A percentile compares a stretch with the other conserved stretches of the same genome.
Conservation (phyloP, 2,797 vertebrate genomes). For the Hypotaenidia philippensis region DNA sequence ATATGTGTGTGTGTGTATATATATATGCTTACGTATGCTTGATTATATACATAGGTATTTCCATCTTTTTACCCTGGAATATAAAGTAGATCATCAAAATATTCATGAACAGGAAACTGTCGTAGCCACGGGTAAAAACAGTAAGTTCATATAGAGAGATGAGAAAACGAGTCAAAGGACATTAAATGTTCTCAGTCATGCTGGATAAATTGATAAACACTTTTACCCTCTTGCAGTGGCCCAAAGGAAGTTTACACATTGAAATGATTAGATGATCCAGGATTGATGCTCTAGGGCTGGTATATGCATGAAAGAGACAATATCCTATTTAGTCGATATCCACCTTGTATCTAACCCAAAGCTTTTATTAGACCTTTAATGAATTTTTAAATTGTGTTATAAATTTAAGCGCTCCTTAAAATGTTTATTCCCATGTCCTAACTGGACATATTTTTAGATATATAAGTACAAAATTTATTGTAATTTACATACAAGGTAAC, state of each 20-base stretch:
- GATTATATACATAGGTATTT: not conserved
- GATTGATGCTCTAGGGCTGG: not conserved
- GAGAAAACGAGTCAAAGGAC: not conserved
- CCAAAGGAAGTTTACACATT: not conserved
- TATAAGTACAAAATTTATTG: not conserved
- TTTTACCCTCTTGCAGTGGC: not conserved
- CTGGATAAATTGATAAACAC: not conserved
- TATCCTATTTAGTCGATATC: not conserved
- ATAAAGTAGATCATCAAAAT: not conserved
- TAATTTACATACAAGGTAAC: not conserved
- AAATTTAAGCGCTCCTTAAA: not conserved
- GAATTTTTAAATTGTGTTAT: not conserved
- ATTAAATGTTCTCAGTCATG: not conserved
- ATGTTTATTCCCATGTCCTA: not conserved
- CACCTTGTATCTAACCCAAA: not conserved
- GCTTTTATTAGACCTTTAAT: not conserved
- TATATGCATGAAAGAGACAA: not conserved
- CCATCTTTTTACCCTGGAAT: not conserved
- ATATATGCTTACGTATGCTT: not conserved
- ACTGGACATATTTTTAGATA: not conserved
- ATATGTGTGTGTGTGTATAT: too few species aligned
- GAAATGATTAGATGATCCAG: not conserved
- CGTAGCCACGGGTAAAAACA: not conserved
- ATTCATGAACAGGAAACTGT: not conserved
- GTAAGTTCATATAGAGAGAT: not conserved